Base-by-base conservation (phyloP, 2,797 vertebrate genomes). In the Champsocephalus esox region DNA sequence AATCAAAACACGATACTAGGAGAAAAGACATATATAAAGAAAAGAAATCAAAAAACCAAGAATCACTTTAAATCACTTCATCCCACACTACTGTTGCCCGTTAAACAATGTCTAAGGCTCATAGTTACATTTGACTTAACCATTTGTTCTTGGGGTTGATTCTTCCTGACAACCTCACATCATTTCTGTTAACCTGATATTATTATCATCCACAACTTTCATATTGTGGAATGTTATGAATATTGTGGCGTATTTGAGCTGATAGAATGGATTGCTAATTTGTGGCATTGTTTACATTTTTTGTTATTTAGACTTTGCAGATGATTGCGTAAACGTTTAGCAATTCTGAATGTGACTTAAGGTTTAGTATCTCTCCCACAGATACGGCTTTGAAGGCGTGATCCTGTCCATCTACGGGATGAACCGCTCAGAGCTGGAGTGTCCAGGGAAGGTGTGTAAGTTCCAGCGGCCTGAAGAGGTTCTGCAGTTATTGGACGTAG, bases 341-440 rank as follows among this genome's bases (percentile, higher is more conserved):
- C 16, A 9, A 4, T 32, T 10, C 17, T 48, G 19, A 45, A n/a
- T 12, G 12, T 7, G 19, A 24, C 17, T 52, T 21, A 45, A 3
- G 10, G 50, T 50, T 28, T 46, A 48, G 12, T 9, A 2, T 62
- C 43, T 70, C 14, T 57, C 6, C 43, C 7, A 14, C 83, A 99
- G 98, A 91, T 99, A 99, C 0, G 96, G 98, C 83, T 99, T 99
- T 12, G 98, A 99, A 87, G 98, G 98, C 0, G 96, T 98, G 79
- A 97, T 99, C 81, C 94, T 99, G 72, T 97, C 97, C 59, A 98
- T 99, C 90, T 99, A 99, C 0, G 97, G 97, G 64, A 96, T 99
- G 97, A 97, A 97, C 80, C 96, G 98, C 0, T 95, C 95, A 5
- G 94, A 97, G 75, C 89, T 99, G 87, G 95, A 95, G 76, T 99